Percentiles rank a stretch among this genome's conserved stretches.
Conservation (phyloP, 2,113 vertebrate species). For the Condylura cristata region DNA sequence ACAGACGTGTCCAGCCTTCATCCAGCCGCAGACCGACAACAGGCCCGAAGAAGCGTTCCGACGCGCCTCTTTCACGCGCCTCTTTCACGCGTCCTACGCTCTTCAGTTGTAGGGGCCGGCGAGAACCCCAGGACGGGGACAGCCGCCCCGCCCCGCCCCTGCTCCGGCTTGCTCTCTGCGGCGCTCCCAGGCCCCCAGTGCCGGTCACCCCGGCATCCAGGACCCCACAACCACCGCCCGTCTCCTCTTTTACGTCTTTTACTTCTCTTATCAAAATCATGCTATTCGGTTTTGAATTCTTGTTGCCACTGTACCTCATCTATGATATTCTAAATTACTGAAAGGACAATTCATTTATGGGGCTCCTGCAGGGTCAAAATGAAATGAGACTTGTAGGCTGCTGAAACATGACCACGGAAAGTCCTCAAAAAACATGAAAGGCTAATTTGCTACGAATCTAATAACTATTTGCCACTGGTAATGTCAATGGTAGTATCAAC, state of each 20-base stretch:
- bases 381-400: neutral
- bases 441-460: neutral
- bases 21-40: neutral
- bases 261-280: neutral
- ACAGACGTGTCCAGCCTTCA: neutral
- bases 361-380: neutral
- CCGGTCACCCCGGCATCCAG: no score
- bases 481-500: no score
- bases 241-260: neutral
- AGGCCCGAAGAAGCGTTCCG: neutral
- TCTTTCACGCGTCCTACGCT: neutral
- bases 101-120: neutral
- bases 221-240: neutral
- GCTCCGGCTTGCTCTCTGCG: no score
- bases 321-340: neutral
- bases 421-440: neutral
- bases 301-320: neutral
- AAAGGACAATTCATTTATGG: neutral
- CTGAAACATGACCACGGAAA: constrained; percentile 6
- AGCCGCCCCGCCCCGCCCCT: no score
- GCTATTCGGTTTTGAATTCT: neutral
- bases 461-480: no score
- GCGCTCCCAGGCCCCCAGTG: no score
- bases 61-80: no score
- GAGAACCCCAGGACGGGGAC: no score